Conservation (phyloP, 2,113 vertebrate species). For the Pterocles orientalis region DNA sequence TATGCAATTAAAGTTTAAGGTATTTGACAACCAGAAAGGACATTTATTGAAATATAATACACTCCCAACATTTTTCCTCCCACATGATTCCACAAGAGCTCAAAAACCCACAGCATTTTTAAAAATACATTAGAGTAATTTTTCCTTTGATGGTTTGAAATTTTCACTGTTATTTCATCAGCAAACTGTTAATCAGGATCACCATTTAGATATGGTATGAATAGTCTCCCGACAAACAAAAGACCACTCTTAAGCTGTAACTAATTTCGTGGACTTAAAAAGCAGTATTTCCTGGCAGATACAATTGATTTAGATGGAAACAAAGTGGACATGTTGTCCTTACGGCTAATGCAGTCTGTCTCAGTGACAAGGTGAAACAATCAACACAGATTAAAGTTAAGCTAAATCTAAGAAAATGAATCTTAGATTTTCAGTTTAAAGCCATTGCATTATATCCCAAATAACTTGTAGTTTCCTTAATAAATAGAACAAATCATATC, state of each 20-base stretch:
- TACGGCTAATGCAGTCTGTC: neutral
- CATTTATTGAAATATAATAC: neutral
- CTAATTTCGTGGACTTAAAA: neutral
- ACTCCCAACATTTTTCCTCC: neutral
- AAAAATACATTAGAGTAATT: neutral
- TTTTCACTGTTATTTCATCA: neutral
- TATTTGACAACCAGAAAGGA: neutral
- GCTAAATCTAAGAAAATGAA: neutral
- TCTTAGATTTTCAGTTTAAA: neutral
- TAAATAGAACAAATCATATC: neutral
- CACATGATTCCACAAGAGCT: neutral
- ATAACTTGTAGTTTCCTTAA: neutral
- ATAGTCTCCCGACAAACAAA: neutral
- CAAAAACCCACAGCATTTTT: neutral
- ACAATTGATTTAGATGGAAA: neutral
- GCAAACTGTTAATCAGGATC: neutral
- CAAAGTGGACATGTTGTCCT: neutral
- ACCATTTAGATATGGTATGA: neutral
- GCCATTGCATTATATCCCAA: neutral
- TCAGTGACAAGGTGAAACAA: neutral
- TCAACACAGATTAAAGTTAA: neutral
- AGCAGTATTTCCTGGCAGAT: neutral
- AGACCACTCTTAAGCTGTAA: neutral
- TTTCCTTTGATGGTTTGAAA: neutral
- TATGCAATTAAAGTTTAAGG: neutral